Evolutionary conservation across 2,888 invertebrate genomes (phyloP).

Genomic region (Copidosoma aretas): DNA sequence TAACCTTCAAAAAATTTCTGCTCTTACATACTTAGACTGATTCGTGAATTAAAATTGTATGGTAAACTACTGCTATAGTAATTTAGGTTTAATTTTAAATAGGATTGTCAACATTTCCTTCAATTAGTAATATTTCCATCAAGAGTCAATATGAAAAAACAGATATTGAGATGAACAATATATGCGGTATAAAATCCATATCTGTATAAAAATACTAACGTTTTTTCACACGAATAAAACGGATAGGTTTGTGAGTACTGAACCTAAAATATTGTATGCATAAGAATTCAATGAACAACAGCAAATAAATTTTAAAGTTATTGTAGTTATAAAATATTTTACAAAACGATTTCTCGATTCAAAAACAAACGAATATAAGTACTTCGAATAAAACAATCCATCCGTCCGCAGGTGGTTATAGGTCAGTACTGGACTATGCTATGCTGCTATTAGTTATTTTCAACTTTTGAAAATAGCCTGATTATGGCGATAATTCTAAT

Average conservation of each 20-base stretch:
- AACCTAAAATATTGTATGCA: conserved; percentile 50
- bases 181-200: conserved; percentile 25
- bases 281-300: conserved; percentile 12
- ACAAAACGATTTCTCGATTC: conserved; percentile 37
- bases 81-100: conserved; percentile 3
- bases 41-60: conserved; percentile 28
- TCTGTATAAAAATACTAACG: conserved; percentile 51
- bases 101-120: background rate
- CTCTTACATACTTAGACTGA: conserved; percentile 53
- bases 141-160: background rate
- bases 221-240: conserved; percentile 56
- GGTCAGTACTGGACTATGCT: conserved; percentile 63
- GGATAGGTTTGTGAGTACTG: conserved; percentile 58
- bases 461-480: conserved; percentile 31
- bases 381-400: conserved; percentile 44
- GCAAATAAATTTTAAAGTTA: conserved; percentile 26
- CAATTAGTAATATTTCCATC: background rate
- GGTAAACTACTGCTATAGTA: conserved; percentile 28
- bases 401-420: conserved; percentile 63
- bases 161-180: conserved; percentile 36
- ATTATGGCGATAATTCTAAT: conserved; percentile 11
- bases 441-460: conserved; percentile 55
- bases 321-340: conserved; percentile 35
- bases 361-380: conserved; percentile 36
- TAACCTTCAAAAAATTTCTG: conserved; percentile 51